phyloP scores from a whole-genome alignment of 2,113 vertebrate genomes.

The Anarrhichthys ocellatus region DNA sequence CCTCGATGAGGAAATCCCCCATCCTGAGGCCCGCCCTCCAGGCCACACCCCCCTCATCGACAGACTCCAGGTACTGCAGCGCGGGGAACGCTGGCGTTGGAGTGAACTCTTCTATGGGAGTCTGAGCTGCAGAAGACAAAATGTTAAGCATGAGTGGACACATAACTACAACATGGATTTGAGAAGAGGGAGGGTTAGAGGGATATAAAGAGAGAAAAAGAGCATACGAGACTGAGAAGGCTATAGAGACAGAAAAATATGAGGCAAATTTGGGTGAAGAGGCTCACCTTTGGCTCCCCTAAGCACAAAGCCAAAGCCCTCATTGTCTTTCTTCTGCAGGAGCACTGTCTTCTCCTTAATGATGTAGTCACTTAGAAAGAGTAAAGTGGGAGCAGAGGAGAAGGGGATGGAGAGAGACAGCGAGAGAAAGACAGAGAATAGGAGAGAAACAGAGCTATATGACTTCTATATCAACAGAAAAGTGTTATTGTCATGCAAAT shows the following conservation, averaged over 20 bases:
- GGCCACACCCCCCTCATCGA: slow-evolving; percentile 94
- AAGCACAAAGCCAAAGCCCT: slow-evolving; percentile 98
- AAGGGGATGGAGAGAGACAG: slow-evolving; percentile 62
- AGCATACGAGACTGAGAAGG: slow-evolving; percentile 17
- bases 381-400: slow-evolving; percentile 23
- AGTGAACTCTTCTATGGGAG: slow-evolving; percentile 95
- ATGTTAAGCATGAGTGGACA: slow-evolving; percentile 28
- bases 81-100: slow-evolving; percentile 93
- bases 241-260: neutral
- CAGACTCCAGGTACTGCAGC: slow-evolving; percentile 93
- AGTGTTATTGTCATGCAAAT: slow-evolving; percentile 68
- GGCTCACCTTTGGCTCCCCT: slow-evolving; percentile 96
- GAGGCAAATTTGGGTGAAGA: neutral
- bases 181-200: neutral
- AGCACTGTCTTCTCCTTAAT: slow-evolving; percentile 99
- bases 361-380: slow-evolving; percentile 94
- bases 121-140: slow-evolving; percentile 85
- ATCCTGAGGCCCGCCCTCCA: slow-evolving; percentile 92
- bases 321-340: slow-evolving; percentile 99
- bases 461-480: slow-evolving; percentile 56
- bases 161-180: slow-evolving; percentile 13
- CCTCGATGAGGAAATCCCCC: slow-evolving; percentile 97
- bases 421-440: slow-evolving; percentile 25
- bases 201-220: neutral
- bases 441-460: slow-evolving; percentile 36